Base-by-base conservation (phyloP, 2,113 vertebrate genomes). In the Macquaria australasica region DNA sequence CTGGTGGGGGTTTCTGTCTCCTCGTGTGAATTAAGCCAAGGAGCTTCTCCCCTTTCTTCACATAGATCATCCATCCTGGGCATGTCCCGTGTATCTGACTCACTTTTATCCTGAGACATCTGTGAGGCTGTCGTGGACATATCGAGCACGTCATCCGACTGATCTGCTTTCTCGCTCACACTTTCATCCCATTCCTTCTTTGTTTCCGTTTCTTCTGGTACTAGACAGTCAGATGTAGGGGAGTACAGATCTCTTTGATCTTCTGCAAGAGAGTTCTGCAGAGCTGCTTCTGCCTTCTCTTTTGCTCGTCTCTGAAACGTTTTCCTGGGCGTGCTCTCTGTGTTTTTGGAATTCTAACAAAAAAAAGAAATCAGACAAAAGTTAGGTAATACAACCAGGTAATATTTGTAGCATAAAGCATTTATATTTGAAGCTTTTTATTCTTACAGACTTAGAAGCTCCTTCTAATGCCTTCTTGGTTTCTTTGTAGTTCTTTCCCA, bases 401-500 rank as follows among this genome's bases (percentile, higher is more conserved):
- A 3, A n/a, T 3, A 75, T 1, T 69, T 60, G 58, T 2, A 3
- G 48, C 37, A 34, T 43, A 8, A 81, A 59, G 43, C 48, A 58
- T 59, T 84, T 3, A 18, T 15, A 53, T 14, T 41, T 37, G 3
- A 63, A 72, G 70, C 6, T 62, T 21, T 66, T 62, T 62, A 25
- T 80, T 85, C 93, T 83, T 96, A 99, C 98, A 94, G 95, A 94
- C 78, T 97, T 98, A 88, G 96, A 94, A 8, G 91, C 79, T 67
- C 39, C 77, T 83, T 93, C 94, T 28, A 93, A 93, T 77, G 88
- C 93, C 82, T 91, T 96, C 92, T 97, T 97, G 20, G 96, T 95
- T 74, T 98, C 97, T 86, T 96, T 99, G 91, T 97, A 99, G 71
- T 99, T 99, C 94, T 97, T 98, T 2, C 98, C 98, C 85, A 99